Conservation (phyloP, 2,797 vertebrate species). For the Tauraco hartlaubi region DNA sequence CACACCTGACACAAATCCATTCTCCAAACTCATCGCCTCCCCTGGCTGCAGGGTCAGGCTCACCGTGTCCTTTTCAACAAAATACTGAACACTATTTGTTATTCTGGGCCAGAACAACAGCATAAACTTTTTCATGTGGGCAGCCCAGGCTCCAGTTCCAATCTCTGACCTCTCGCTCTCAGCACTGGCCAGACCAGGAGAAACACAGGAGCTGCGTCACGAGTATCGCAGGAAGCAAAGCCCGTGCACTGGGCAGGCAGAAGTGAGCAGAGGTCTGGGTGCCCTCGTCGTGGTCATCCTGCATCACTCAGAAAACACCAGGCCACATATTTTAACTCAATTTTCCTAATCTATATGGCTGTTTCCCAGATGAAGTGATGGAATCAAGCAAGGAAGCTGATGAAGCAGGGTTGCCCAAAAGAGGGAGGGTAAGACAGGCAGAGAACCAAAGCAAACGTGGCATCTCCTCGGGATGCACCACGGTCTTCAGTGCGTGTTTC, state of each 20-base stretch:
- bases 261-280: neutral
- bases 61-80: neutral
- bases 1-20: neutral
- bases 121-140: accelerated
- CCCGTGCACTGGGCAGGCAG: neutral
- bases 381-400: neutral
- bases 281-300: accelerated
- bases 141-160: neutral
- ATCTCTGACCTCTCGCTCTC: neutral
- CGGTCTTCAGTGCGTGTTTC: neutral
- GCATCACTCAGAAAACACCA: neutral
- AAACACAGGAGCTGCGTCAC: neutral
- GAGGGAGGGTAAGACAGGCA: neutral
- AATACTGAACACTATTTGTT: neutral
- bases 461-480: neutral
- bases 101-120: neutral
- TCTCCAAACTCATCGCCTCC: neutral
- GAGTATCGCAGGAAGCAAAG: neutral
- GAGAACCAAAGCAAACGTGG: neutral
- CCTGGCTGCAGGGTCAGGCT: neutral
- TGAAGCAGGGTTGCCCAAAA: neutral
- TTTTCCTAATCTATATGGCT: neutral
- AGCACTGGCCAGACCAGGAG: neutral
- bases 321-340: neutral
- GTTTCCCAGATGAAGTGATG: neutral